These are phyloP conservation scores for Oxycera nigricornis DNA, from an alignment of 2,888 invertebrate species.

Conservation along the genomic window DNA sequence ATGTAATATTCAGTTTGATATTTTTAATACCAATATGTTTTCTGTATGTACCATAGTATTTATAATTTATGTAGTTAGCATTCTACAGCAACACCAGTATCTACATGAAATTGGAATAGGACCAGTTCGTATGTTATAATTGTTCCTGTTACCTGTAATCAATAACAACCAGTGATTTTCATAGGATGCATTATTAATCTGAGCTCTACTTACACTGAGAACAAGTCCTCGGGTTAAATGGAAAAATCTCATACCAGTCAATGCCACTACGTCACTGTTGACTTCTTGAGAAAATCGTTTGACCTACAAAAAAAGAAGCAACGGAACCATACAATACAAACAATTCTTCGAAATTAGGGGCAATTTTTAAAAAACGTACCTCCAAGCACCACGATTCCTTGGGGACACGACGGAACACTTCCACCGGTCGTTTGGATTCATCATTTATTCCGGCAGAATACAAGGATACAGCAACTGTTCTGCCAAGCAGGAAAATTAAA, in stretches of 20 bases:
- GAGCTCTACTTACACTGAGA: constrained; percentile 52
- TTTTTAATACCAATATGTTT: no score
- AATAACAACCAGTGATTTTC: not conserved
- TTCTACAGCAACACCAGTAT: constrained; percentile 43
- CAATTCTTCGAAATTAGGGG: no score
- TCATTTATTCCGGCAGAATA: constrained; percentile 67
- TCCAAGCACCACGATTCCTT: constrained; percentile 63
- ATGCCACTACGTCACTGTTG: constrained; percentile 57
- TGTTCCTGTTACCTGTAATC: constrained; percentile 66
- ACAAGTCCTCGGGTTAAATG: constrained; percentile 59
- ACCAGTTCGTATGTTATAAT: constrained; percentile 69
- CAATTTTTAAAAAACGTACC: constrained; percentile 37
- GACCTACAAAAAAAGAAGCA: constrained; percentile 32
- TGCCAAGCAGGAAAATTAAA: constrained; percentile 65
- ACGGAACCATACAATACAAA: not conserved
- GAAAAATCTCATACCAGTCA: constrained; percentile 61
- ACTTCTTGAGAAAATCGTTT: constrained; percentile 60
- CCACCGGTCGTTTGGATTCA: constrained; percentile 62
- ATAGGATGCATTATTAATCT: not conserved
- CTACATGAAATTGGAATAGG: constrained; percentile 66
- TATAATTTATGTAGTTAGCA: no score
- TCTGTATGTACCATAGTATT: no score
- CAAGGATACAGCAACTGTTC: constrained; percentile 66
- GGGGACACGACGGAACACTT: constrained; percentile 61
- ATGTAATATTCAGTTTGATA: no score